Evolutionary conservation across 2,888 invertebrate species (phyloP).

Genomic region (Tromatobia lineatoria): DNA sequence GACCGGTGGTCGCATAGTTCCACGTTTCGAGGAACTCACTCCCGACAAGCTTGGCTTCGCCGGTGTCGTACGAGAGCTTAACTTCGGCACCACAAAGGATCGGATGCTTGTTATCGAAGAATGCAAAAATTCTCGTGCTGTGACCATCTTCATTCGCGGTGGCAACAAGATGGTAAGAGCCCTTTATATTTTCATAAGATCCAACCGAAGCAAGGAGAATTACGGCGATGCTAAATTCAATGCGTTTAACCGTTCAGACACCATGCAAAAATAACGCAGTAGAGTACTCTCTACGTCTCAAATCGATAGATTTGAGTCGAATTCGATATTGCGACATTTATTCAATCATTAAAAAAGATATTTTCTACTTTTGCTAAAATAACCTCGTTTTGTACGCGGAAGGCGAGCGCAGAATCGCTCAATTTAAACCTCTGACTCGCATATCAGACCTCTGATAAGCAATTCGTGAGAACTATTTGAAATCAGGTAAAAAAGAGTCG

Average conservation of each 20-base stretch:
- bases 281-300: constrained; percentile 64
- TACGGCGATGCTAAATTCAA: constrained; percentile 75
- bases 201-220: constrained; percentile 80
- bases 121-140: constrained; percentile 98
- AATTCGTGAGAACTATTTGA: no score
- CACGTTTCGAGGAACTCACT: constrained; percentile 97
- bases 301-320: constrained; percentile 34
- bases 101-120: constrained; percentile 99
- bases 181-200: constrained; percentile 57
- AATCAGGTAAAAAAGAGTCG: no score
- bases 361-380: background rate
- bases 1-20: constrained; percentile 99
- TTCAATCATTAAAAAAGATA: background rate
- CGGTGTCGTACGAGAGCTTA: constrained; percentile 96
- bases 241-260: constrained; percentile 82
- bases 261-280: constrained; percentile 81
- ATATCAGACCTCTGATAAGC: no score
- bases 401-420: no score
- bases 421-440: no score
- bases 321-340: constrained; percentile 67
- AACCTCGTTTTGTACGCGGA: no score
- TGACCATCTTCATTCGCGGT: constrained; percentile 98
- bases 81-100: constrained; percentile 98
- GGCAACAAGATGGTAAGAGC: constrained; percentile 92
- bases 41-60: constrained; percentile 97